Percentiles rank a stretch among this genome's conserved stretches.
Conservation (phyloP, 1,140 invertebrate species). For the Solen grandis region DNA sequence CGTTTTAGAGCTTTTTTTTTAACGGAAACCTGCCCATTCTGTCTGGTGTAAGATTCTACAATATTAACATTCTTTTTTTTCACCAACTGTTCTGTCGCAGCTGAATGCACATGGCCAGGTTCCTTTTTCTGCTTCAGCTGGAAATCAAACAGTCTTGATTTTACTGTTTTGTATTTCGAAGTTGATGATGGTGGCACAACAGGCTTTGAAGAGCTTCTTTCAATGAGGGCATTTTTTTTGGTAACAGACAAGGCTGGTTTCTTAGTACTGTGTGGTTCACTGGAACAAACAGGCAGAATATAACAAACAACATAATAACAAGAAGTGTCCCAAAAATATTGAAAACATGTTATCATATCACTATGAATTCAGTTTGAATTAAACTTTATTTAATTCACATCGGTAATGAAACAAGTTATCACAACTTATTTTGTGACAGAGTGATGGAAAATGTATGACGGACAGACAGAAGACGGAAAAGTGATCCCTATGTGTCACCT, state of each 20-base stretch:
- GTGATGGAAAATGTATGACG: too few relatives aligned
- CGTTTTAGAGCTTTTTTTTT: slow-evolving; percentile 1
- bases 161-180: slow-evolving; percentile 5
- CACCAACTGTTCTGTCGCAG: not conserved
- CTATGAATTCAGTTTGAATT: too few relatives aligned
- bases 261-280: too few relatives aligned
- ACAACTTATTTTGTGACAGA: too few relatives aligned
- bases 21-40: not conserved
- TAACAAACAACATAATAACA: too few relatives aligned
- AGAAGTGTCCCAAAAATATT: not conserved
- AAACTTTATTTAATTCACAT: too few relatives aligned
- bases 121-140: slow-evolving; percentile 30
- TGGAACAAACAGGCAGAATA: too few relatives aligned
- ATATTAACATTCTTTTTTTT: not conserved
- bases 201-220: not conserved
- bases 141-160: slow-evolving; percentile 46
- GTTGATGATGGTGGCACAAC: not conserved
- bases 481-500: too few relatives aligned
- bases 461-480: too few relatives aligned
- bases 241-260: too few relatives aligned
- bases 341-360: not conserved
- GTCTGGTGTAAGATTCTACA: not conserved
- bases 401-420: too few relatives aligned
- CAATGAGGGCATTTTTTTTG: not conserved
- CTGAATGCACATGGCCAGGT: not conserved